Evolutionary conservation across 2,113 vertebrate genomes (phyloP), one percentile per base, ranked within the genome.

Genomic region (Neolamprologus kungweensis): DNA sequence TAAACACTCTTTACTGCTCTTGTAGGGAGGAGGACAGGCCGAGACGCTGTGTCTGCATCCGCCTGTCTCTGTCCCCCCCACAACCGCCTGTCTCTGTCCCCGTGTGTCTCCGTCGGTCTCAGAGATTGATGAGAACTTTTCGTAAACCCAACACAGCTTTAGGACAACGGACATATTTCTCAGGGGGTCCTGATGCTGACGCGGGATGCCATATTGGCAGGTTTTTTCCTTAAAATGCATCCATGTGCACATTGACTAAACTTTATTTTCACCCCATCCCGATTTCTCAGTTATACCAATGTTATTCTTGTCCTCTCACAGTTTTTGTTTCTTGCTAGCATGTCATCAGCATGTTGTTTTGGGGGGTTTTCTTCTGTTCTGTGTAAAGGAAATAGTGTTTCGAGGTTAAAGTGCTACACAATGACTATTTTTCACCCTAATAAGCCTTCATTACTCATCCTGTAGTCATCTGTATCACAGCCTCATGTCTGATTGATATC

Each of bases 1-100:
- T 92, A 93, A 92, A 94, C 92, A 90, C 88, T 83, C 86, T 84
- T 85, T 73, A 86, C 88, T 87, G 87, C 58, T 14, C 12, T 45
- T 55, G 54, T 12, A 58, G 79, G 91, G 91, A 91, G 88, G 90
- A 80, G 51, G 84, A 63, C 80, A 42, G 80, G 47, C 81, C 28
- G 2, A 93, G 89, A 93, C 87, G n/a, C 86, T 51, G 42, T 73
- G 88, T 93, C 89, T 88, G 58, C 79, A 42, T 71, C 65, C 9
- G 60, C 9, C 75, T 51, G 51, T 88, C 84, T 88, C 85, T 8
- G 37, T 80, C 68, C 65, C 68, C 31, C n/a, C 80, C 35, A 7
- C 35, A 31, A 81, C 19, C 1, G 10, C 14, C 80, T 58, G 26
- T 10, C 5, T 60, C 6, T 47, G 19, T 60, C 21, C 51, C 28